Percentiles rank a stretch among this genome's conserved stretches.
Conservation (phyloP, 2,113 vertebrate species). For the Nothoprocta pentlandii region DNA sequence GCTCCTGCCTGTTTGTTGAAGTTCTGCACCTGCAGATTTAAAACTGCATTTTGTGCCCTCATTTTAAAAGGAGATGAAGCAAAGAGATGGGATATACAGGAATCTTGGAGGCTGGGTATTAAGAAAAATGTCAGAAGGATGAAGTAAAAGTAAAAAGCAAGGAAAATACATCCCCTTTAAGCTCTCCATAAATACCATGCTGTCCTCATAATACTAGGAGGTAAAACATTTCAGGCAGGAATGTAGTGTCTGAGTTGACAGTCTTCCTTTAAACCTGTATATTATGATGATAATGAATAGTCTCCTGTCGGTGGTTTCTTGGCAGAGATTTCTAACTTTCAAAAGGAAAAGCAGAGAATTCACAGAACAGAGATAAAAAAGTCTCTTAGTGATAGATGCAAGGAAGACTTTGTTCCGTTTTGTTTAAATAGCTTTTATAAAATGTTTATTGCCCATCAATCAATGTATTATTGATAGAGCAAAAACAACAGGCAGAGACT, state of each 20-base stretch:
- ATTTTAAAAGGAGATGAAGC: neutral
- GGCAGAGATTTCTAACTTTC: neutral
- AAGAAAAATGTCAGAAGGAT: neutral
- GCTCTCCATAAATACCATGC: neutral
- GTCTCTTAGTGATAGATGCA: neutral
- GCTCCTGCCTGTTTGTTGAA: rapidly evolving
- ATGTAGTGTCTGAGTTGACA: neutral
- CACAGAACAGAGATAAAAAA: neutral
- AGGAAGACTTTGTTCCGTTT: neutral
- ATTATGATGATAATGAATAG: neutral
- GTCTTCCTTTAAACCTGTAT: neutral
- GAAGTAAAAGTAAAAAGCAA: neutral
- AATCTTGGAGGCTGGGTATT: neutral
- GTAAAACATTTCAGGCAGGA: neutral
- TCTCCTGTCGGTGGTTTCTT: neutral
- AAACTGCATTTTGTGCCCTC: neutral
- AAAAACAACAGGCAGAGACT: neutral
- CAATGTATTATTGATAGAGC: neutral
- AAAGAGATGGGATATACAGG: neutral
- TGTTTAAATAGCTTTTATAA: conserved; percentile 20
- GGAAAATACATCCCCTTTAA: neutral
- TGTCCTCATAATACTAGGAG: neutral
- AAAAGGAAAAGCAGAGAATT: neutral
- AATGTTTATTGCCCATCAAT: neutral
- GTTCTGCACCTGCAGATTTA: neutral